Evolutionary conservation across 2,113 vertebrate species (phyloP), one percentile per base, ranked within the genome.

Genomic region (Bungarus multicinctus): DNA sequence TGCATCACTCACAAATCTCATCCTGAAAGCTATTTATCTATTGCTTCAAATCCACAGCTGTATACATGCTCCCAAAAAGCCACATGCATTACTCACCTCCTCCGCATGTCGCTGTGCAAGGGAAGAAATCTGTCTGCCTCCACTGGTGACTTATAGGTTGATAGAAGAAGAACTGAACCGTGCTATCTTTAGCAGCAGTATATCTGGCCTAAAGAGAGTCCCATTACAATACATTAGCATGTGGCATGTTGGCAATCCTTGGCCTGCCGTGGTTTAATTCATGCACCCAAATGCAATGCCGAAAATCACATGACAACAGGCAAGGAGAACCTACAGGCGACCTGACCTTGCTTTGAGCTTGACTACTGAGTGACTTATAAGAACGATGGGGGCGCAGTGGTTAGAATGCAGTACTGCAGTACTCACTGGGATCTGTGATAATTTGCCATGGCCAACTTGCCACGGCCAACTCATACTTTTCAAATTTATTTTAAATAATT

Each of bases 111-210:
- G 97, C 98, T 0, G 98, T 98, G 93, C 98, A 98, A 50, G 98
- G 98, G 92, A 98, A 98, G 96, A 98, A 98, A 89, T 98, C 98
- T 0, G 98, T 98, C 88, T 98, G 98, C 93, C 98, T 97, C 98
- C 98, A 98, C 88, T 98, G 98, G 50, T 98, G 98, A 94, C 98
- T 98, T 96, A 98, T 98, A 58, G 98, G 98, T 95, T 98, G 98
- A 96, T 98, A 98, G 94, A 98, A 98, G 74, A 98, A 98, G 97
- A 99, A 99, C 92, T 99, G 99, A 93, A 99, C 97, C 91, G 98
- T 94, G 0, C 98, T 99, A 96, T 99, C 98, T 95, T 97, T 98
- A 30, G 98, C 95, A 88, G 96, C 97, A 0, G 96, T 98, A 87
- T 98, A 98, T 97, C 98, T 98, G 96, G 98, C 97, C 99, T 99